Conservation (phyloP, 2,797 vertebrate genomes). For the Takifugu ocellatus region DNA sequence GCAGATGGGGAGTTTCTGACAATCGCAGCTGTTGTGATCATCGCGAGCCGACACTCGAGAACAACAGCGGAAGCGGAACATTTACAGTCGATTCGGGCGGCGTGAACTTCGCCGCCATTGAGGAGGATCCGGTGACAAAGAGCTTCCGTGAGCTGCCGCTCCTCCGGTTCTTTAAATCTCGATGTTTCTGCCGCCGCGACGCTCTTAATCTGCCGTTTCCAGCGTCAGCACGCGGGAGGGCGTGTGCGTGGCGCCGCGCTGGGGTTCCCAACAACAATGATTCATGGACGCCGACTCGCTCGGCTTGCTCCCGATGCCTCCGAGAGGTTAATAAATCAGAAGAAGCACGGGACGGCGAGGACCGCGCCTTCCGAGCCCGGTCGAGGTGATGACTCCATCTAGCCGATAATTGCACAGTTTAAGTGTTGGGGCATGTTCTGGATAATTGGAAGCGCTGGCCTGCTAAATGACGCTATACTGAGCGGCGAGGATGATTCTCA, state of each 20-base stretch:
- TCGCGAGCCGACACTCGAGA: too few relatives aligned
- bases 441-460: slow-evolving; percentile 60
- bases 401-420: slow-evolving; percentile 62
- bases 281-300: slow-evolving; percentile 26
- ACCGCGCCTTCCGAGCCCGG: slow-evolving; percentile 27
- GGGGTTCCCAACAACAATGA: slow-evolving; percentile 19
- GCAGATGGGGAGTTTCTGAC: too few relatives aligned
- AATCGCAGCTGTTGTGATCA: too few relatives aligned
- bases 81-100: too few relatives aligned
- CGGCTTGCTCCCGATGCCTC: slow-evolving; percentile 19
- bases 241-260: background rate
- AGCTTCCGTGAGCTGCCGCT: too few relatives aligned
- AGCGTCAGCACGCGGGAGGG: too few relatives aligned
- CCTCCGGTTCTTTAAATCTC: too few relatives aligned
- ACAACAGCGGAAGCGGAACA: too few relatives aligned
- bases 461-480: slow-evolving; percentile 33
- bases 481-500: slow-evolving; percentile 34
- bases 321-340: slow-evolving; percentile 54
- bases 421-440: slow-evolving; percentile 55
- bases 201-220: too few relatives aligned
- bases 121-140: too few relatives aligned
- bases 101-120: too few relatives aligned
- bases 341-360: slow-evolving; percentile 12
- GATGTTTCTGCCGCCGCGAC: too few relatives aligned
- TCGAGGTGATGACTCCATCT: slow-evolving; percentile 57